These are phyloP conservation scores for Phocoena phocoena DNA, from an alignment of 2,113 vertebrate genomes.

Conservation along the genomic window DNA sequence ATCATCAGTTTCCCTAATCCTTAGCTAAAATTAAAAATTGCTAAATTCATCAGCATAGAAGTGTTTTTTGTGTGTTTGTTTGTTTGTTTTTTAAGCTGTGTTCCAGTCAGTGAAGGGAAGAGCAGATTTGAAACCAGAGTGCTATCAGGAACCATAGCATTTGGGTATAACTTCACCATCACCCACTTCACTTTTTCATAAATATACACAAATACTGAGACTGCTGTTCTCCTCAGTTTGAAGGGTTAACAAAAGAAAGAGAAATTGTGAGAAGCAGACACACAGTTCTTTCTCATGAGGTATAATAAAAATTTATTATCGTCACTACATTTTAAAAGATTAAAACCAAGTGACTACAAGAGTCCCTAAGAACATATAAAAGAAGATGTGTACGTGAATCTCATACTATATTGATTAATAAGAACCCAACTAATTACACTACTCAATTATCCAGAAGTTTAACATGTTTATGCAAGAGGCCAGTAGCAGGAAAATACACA, in stretches of 20 bases:
- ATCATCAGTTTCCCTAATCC: not conserved
- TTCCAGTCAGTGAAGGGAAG: not conserved
- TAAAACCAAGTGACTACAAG: not conserved
- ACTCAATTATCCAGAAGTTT: not conserved
- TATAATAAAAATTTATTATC: constrained; percentile 35
- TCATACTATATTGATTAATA: not conserved
- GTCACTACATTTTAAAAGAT: not conserved
- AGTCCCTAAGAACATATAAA: not conserved
- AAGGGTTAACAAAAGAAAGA: not conserved
- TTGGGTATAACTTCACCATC: not conserved
- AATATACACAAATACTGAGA: not conserved
- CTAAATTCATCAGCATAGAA: not conserved
- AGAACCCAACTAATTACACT: constrained; percentile 10
- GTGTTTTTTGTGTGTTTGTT: not conserved
- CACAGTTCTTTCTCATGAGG: not conserved
- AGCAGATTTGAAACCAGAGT: not conserved
- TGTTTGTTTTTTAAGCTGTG: not conserved
- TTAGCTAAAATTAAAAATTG: not conserved
- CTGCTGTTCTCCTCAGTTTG: not conserved
- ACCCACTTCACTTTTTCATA: not conserved
- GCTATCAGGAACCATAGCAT: not conserved
- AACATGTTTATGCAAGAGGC: not conserved
- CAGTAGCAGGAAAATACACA: not conserved
- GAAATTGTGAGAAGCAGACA: not conserved
- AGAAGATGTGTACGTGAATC: not conserved